phyloP scores from a whole-genome alignment of 2,797 vertebrate species.

The Phoeniculus purpureus region DNA sequence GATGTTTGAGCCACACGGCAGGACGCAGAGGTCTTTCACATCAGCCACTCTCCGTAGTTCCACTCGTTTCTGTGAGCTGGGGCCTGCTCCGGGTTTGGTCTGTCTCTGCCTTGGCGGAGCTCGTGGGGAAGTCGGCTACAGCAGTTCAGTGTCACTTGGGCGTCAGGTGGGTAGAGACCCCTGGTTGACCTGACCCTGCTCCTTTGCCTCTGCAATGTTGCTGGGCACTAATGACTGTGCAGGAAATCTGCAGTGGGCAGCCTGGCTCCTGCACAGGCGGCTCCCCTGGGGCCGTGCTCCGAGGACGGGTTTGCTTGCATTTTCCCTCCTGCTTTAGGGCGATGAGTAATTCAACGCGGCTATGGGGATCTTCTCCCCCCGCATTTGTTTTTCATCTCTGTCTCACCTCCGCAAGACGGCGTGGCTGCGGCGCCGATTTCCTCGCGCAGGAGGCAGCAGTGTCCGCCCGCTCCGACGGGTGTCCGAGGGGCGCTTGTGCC shows the following conservation, averaged over 20 bases:
- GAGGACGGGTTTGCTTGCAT: constrained; percentile 27
- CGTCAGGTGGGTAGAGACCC: neutral
- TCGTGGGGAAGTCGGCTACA: neutral
- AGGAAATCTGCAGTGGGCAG: neutral
- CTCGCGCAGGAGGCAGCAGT: neutral
- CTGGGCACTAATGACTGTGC: neutral
- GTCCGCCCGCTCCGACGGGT: neutral
- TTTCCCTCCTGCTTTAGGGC: constrained; percentile 51
- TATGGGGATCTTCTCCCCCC: constrained; percentile 31
- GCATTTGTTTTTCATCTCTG: constrained; percentile 33
- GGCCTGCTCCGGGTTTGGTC: neutral
- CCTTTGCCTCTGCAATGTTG: neutral
- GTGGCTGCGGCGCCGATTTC: constrained; percentile 19
- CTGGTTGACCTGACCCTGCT: neutral
- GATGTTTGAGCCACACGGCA: neutral
- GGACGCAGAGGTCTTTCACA: neutral
- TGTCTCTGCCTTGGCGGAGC: neutral
- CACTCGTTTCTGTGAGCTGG: neutral
- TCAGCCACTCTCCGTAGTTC: neutral
- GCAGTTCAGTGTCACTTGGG: neutral
- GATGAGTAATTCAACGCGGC: constrained; percentile 65
- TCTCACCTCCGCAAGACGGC: neutral
- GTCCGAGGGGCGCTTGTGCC: neutral
- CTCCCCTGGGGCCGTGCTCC: neutral
- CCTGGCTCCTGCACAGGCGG: neutral